Conservation (phyloP, 2,888 invertebrate species). For the Andrena praecox region DNA sequence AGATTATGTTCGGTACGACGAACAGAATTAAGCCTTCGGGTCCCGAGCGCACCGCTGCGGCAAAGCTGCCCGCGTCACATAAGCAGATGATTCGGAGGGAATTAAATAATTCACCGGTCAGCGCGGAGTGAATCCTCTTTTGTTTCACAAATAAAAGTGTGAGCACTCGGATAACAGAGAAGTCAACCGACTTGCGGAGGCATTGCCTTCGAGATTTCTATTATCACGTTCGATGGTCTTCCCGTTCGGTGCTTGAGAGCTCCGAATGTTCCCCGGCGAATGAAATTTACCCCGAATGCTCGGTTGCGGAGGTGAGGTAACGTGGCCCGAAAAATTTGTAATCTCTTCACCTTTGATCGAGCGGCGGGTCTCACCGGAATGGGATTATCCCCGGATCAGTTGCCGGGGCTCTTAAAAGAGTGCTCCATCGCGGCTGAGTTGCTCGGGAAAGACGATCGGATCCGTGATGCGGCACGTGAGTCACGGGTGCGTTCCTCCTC, state of each 20-base stretch:
- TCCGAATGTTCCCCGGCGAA: neutral
- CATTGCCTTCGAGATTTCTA: neutral
- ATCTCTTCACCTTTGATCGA: constrained; percentile 56
- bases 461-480: constrained; percentile 70
- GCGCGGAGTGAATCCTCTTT: neutral
- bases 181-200: neutral
- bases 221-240: neutral
- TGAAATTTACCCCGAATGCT: constrained; percentile 14
- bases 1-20: constrained; percentile 61
- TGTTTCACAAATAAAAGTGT: neutral
- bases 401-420: constrained; percentile 55
- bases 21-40: constrained; percentile 45
- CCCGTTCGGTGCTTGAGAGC: neutral
- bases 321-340: constrained; percentile 25
- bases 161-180: neutral
- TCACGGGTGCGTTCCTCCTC: constrained; percentile 54
- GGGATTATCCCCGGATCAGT: constrained; percentile 65
- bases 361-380: constrained; percentile 51
- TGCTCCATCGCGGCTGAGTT: constrained; percentile 61
- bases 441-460: constrained; percentile 67
- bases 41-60: constrained; percentile 20
- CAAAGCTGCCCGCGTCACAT: constrained; percentile 22
- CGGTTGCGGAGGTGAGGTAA: neutral
- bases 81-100: constrained; percentile 27
- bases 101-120: constrained; percentile 1